Evolutionary conservation across 2,888 invertebrate genomes (phyloP), one percentile per base, ranked within the genome.

Genomic region (Platerodrilus igneus): DNA sequence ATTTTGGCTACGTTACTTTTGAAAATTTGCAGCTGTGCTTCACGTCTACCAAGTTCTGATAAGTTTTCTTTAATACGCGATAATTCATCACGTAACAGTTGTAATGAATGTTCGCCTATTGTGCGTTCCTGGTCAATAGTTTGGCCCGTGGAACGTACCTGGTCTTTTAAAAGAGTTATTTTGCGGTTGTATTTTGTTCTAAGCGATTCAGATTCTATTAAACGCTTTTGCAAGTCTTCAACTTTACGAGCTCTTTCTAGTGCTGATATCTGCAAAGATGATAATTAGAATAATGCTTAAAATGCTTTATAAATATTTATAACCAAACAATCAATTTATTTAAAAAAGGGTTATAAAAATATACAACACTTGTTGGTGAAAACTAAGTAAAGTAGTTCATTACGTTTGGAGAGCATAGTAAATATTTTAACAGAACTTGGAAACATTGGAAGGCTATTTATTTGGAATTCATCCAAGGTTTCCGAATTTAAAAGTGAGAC

Each of bases 211-310:
- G 87, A 79, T 60, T 90, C 90, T 25, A 86, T 82, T 15, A 89
- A 66, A 48, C 84, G 81, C 61, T 85, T 83, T 51, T 88, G 86
- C 2, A 90, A 69, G 45, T 90, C 89, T 59, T 90, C 89, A 35
- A 89, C 78, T 68, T 87, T 89, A 15, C 89, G 76, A 1, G 86
- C 86, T 17, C 87, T 75, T 63, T 91, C 90, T 53, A 90, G 61
- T 1, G 89, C 82, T 10, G 86, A 83, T 56, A 89, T 86, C 88
- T 89, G 63, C 10, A 27, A 27, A 13, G 16, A 33, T 20, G 14
- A 23, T 15, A n/a, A n/a, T n/a, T n/a, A n/a, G n/a, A n/a, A n/a
- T n/a, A n/a, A n/a, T n/a, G n/a, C n/a, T n/a, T n/a, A n/a, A n/a
- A n/a, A n/a, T n/a, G n/a, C n/a, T n/a, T n/a, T n/a, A n/a, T n/a